Conservation (phyloP, 2,888 invertebrate species). For the Keiferia lycopersicella region DNA sequence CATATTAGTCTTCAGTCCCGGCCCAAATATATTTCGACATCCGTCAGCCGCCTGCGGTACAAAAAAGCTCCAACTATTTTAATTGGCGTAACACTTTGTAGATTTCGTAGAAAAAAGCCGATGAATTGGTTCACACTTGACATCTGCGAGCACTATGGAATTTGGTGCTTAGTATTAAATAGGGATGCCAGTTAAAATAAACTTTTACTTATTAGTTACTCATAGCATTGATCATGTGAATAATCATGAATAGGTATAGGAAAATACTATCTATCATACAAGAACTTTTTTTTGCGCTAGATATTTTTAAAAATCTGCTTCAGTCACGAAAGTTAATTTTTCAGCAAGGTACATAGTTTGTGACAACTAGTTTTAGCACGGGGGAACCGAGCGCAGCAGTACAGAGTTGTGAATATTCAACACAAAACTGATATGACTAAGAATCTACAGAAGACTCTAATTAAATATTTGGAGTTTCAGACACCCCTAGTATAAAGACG, state of each 20-base stretch:
- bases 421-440: conserved; percentile 50
- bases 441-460: conserved; percentile 57
- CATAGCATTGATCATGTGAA: no score
- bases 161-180: neutral
- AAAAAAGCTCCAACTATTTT: conserved; percentile 77
- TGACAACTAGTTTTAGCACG: conserved; percentile 24
- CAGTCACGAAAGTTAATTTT: neutral
- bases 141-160: conserved; percentile 39
- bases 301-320: no score
- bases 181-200: conserved; percentile 4
- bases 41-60: conserved; percentile 61
- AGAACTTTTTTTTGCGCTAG: no score
- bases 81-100: conserved; percentile 73
- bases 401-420: conserved; percentile 42
- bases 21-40: conserved; percentile 68
- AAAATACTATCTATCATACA: no score
- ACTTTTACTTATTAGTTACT: neutral
- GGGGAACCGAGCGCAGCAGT: conserved; percentile 29
- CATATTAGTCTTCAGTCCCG: conserved; percentile 68
- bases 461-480: conserved; percentile 61
- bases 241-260: no score
- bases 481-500: conserved; percentile 59
- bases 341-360: neutral
- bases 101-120: conserved; percentile 60
- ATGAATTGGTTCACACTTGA: conserved; percentile 58